Evolutionary conservation across 2,113 vertebrate genomes (phyloP), one percentile per base, ranked within the genome.

Genomic region (Sinocyclocheilus maitianheensis): DNA sequence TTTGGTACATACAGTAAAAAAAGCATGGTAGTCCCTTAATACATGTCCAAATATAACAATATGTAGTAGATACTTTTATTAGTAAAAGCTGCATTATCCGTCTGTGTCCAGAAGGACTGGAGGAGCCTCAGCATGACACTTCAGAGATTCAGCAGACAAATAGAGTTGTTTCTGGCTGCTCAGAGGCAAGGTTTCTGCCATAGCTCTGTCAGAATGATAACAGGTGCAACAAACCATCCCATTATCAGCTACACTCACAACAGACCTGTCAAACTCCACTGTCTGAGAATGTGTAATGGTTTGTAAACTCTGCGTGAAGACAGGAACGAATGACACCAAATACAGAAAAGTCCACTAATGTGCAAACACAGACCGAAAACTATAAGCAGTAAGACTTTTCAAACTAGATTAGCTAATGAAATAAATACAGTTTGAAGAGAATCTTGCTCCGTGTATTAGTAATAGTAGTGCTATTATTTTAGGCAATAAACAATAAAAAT

Each of bases 121-220:
- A 34, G 26, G 12, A 30, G 51, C 51, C 34, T 34, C 46, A 77
- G 4, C 43, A 51, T 26, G 46, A 76, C 46, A 77, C 48, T 34
- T 77, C 9, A 55, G 51, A 37, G 51, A 77, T 77, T 34, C 24
- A 58, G 20, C 26, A 34, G 76, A 34, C 74, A 77, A n/a, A 51
- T 26, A 8, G n/a, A 51, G 75, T 26, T 3, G 53, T 77, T 77
- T 77, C 1, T 7, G 26, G 46, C n/a, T 6, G 46, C 40, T 6
- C 22, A 7, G 72, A 55, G 51, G 24, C 11, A 79, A 22, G 16
- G 24, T 79, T 62, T n/a, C 14, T 46, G 43, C 43, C 43, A 46
- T 46, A 11, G 43, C 43, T 46, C 43, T 79, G 77, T 79, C 55
- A 79, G 51, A 20, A 55, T 78, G 76, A 78, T 34, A 58, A 34